Evolutionary conservation across 2,888 invertebrate genomes (phyloP).

Genomic region (Hofmannophila pseudospretella): DNA sequence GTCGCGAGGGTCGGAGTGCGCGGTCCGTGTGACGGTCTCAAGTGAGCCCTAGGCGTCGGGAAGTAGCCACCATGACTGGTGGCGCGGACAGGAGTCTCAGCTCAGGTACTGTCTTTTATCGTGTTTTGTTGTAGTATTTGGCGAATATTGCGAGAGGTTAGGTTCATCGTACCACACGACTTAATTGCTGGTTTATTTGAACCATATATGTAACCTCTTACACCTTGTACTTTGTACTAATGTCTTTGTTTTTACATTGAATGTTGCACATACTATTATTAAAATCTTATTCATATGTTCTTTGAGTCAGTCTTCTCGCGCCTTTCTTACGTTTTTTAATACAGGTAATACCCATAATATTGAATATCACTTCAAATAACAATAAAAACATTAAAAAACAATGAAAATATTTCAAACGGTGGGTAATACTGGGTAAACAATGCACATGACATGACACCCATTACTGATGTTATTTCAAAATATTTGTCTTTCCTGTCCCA

Average conservation of each 20-base stretch:
- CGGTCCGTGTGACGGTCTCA: conserved; percentile 39
- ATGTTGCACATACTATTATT: no score
- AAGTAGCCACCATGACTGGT: conserved; percentile 59
- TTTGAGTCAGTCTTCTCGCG: no score
- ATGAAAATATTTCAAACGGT: no score
- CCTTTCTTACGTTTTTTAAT: no score
- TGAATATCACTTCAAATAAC: no score
- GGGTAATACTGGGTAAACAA: no score
- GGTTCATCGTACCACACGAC: conserved; percentile 30
- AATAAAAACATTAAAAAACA: no score
- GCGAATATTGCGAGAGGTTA: conserved; percentile 30
- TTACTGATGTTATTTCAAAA: no score
- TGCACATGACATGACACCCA: no score
- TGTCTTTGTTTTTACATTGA: not conserved
- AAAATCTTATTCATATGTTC: no score
- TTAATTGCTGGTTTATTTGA: not conserved
- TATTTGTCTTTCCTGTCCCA: no score
- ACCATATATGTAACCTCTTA: not conserved
- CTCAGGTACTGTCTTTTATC: conserved; percentile 50
- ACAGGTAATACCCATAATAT: no score
- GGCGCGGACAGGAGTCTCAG: conserved; percentile 58
- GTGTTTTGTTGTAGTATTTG: conserved; percentile 54
- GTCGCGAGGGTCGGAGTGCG: conserved; percentile 51
- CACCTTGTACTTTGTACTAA: conserved; percentile 4
- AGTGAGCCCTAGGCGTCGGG: conserved; percentile 37